phyloP scores from a whole-genome alignment of 2,888 invertebrate species.

The Sinodicranocentrus sp. region DNA sequence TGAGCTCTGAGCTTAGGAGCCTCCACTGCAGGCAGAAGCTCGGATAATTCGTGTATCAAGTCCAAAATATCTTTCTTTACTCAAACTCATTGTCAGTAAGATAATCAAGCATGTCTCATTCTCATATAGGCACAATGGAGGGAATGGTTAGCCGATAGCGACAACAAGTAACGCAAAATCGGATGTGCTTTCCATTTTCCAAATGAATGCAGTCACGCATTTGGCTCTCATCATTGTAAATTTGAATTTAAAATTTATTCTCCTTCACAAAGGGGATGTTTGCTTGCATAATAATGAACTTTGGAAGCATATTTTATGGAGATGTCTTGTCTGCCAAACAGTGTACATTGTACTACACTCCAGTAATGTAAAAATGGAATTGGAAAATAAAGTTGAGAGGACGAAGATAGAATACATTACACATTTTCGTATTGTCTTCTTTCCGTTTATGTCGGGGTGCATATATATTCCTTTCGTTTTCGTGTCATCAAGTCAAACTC shows the following conservation, averaged over 20 bases:
- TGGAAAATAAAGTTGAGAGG: conserved; percentile 20
- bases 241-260: conserved; percentile 65
- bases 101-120: too few species aligned
- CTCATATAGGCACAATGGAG: background rate
- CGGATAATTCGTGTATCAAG: too few species aligned
- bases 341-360: conserved; percentile 3
- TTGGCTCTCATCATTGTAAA: conserved; percentile 40
- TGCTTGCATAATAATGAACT: conserved; percentile 59
- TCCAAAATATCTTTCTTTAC: too few species aligned
- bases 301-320: conserved; percentile 13
- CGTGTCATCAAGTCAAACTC: conserved; percentile 7
- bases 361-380: conserved; percentile 8
- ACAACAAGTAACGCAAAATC: background rate
- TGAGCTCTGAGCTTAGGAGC: too few species aligned
- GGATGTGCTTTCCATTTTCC: conserved; percentile 7
- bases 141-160: background rate
- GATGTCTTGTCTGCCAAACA: conserved; percentile 20
- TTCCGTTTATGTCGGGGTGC: conserved; percentile 11
- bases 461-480: background rate
- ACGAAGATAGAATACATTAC: conserved; percentile 25
- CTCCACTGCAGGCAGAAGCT: too few species aligned
- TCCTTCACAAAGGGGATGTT: conserved; percentile 55
- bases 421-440: conserved; percentile 9
- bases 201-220: conserved; percentile 36
- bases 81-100: too few species aligned